Conservation (phyloP, 2,797 vertebrate genomes). For the Taeniopygia guttata region DNA sequence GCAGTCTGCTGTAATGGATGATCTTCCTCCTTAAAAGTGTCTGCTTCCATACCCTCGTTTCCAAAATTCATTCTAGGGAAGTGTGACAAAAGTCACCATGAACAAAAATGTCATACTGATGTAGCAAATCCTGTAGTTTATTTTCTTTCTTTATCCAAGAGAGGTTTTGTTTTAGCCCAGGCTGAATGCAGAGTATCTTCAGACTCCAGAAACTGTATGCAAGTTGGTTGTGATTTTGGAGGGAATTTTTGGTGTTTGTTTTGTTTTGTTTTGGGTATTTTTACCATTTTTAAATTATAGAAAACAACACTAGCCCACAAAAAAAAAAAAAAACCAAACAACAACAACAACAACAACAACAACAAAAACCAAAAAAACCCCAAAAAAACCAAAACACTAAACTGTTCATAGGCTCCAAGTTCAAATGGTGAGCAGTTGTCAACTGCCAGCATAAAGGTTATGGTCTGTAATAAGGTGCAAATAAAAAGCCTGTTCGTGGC, state of each 20-base stretch:
- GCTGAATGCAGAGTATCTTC: not conserved
- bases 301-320: not conserved
- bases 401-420: not conserved
- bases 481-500: not conserved
- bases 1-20: not conserved
- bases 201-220: not conserved
- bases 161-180: not conserved
- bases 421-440: not conserved
- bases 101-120: not conserved
- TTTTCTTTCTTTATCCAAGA: not conserved
- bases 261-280: not conserved
- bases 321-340: no score
- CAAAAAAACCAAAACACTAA: no score
- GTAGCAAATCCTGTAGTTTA: not conserved
- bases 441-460: not conserved
- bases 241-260: fast-evolving
- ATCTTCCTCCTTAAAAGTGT: not conserved
- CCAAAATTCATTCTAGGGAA: not conserved
- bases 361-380: no score
- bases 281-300: not conserved
- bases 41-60: not conserved
- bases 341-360: no score
- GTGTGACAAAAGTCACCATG: not conserved
- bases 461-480: not conserved
- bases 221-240: not conserved